Base-by-base conservation (phyloP, 1,140 invertebrate species). In the Bombus pyrosoma region DNA sequence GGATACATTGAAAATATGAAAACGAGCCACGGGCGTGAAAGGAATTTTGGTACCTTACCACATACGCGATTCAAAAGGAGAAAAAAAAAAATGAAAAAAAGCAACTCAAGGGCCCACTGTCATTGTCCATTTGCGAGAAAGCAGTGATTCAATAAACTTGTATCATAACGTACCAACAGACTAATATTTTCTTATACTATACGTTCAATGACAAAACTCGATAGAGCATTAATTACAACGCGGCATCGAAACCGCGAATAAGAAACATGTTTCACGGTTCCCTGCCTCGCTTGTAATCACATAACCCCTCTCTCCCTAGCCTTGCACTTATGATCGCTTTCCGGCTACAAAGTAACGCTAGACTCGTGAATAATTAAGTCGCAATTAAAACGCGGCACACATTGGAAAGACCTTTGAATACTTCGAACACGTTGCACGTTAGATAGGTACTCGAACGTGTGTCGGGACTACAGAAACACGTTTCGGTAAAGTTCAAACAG, bases 121-220 rank as follows among this genome's bases (percentile, higher is more conserved):
- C 91, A 91, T 89, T 91, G 87, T 92, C 89, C 85, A 92, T 91
- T 91, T 88, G 91, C 88, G 89, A 90, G 77, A 34, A 81, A 91
- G 68, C 89, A 90, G 87, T 88, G 90, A 93, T 91, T 93, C 87
- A 94, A 93, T 94, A 93, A 94, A 92, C 89, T 92, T 93, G 89
- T 93, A 93, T 91, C 90, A 93, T 93, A 92, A 92, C 88, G 87
- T 87, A 90, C 15, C 25, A 43, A 72, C 1, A 37, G 39, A 66
- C 32, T 59, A 75, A 37, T 88, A 57, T n/a, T 41, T 72, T 25
- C 6, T 0, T 83, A 41, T 74, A 25, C 32, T 62, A n/a, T 62
- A 64, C 12, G 22, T n/a, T 73, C 3, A n/a, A n/a, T 53, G 47
- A 75, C 15, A 81, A 81, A 81, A 34, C 4, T 43, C 39, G 28